phyloP scores from a whole-genome alignment of 2,113 vertebrate genomes.

The Thymallus thymallus region DNA sequence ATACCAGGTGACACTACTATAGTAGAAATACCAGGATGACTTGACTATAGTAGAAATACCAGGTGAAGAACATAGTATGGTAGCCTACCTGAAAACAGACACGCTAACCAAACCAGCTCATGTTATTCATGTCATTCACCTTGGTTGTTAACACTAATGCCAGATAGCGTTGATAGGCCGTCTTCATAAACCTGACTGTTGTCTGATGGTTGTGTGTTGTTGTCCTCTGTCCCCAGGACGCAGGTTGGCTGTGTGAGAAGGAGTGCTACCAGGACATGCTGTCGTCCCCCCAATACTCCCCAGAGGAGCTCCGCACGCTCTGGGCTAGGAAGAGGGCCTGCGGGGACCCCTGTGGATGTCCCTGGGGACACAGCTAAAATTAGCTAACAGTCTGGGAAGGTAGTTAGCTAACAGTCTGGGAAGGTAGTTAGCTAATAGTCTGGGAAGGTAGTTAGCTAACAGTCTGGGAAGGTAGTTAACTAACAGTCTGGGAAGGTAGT shows the following conservation, averaged over 20 bases:
- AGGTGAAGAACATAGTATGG: neutral
- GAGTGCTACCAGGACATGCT: constrained; percentile 89
- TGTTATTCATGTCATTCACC: neutral
- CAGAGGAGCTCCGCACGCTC: constrained; percentile 80
- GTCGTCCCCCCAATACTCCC: constrained; percentile 91
- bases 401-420: no score
- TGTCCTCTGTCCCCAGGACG: constrained; percentile 75
- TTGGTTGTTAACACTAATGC: neutral
- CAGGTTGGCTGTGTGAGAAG: constrained; percentile 93
- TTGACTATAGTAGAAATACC: no score
- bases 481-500: no score
- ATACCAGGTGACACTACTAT: constrained; percentile 74
- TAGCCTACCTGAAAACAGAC: neutral
- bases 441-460: no score
- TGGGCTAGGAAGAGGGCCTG: constrained; percentile 85
- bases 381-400: no score
- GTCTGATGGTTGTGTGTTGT: neutral
- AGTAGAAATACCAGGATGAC: no score
- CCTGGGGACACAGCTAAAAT: constrained; percentile 48
- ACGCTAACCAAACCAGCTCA: neutral
- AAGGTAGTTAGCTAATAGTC: no score
- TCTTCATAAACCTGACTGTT: neutral
- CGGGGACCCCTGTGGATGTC: constrained; percentile 87
- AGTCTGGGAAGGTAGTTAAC: no score
- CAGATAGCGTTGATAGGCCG: neutral